These are phyloP conservation scores for Myrmecobius fasciatus DNA, from an alignment of 2,113 vertebrate species.

Conservation along the genomic window DNA sequence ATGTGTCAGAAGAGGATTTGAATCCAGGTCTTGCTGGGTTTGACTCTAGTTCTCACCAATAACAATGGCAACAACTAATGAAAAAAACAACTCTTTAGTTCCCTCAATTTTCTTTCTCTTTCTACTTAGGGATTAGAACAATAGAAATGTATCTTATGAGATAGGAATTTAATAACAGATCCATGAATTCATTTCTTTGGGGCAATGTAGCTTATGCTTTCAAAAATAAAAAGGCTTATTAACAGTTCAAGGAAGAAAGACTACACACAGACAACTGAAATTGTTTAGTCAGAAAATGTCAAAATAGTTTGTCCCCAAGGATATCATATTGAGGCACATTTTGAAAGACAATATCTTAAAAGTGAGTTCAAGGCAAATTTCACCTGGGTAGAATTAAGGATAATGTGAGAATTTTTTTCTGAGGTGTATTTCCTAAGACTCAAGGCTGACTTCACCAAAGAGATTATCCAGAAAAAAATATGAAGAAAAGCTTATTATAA, in stretches of 20 bases:
- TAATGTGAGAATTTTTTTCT: background rate
- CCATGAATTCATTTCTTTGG: conserved; percentile 11
- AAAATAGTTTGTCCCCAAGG: background rate
- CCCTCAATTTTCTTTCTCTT: background rate
- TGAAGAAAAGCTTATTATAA: background rate
- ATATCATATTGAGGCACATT: background rate
- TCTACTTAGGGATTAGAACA: conserved; percentile 2
- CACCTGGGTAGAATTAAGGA: background rate
- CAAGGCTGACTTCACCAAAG: background rate
- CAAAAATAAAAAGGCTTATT: background rate
- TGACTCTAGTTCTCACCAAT: background rate
- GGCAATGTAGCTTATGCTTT: conserved; percentile 33
- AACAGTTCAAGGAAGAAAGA: conserved; percentile 5
- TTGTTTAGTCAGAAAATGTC: background rate
- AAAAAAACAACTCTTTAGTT: background rate
- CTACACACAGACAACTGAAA: background rate
- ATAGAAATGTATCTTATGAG: background rate
- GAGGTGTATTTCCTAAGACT: background rate
- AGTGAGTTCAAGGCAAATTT: background rate
- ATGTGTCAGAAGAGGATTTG: background rate
- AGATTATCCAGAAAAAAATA: background rate
- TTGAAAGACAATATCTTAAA: background rate
- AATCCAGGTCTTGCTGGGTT: background rate
- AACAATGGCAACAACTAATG: background rate
- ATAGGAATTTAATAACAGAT: background rate